Conservation (phyloP, 2,888 invertebrate genomes). For the Copidosoma aretas region DNA sequence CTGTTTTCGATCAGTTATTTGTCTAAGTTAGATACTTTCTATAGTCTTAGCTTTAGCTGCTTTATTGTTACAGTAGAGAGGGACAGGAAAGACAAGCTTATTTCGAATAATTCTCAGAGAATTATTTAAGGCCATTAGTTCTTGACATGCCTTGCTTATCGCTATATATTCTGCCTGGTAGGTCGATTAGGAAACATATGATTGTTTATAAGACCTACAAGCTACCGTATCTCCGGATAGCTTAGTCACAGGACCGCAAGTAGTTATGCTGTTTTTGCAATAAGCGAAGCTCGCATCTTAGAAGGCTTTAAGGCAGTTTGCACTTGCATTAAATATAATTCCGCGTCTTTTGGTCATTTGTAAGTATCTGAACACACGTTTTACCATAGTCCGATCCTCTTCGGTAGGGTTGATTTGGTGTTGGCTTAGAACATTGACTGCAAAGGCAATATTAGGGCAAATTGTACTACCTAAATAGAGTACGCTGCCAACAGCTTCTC, state of each 20-base stretch:
- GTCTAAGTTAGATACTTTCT: conserved; percentile 33
- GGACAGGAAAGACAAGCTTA: conserved; percentile 33
- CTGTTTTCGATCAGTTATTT: conserved; percentile 27
- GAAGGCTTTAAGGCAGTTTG: background rate
- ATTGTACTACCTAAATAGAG: background rate
- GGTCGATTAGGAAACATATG: conserved; percentile 29
- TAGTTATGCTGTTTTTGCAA: conserved; percentile 16
- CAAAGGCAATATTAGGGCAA: background rate
- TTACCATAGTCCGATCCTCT: background rate
- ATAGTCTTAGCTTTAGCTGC: conserved; percentile 30
- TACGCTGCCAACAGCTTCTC: background rate
- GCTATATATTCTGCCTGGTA: conserved; percentile 20
- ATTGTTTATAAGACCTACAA: conserved; percentile 28
- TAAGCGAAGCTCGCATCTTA: conserved; percentile 25
- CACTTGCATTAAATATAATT: background rate
- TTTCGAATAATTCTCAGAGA: conserved; percentile 35
- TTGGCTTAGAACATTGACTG: background rate
- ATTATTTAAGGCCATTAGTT: conserved; percentile 18
- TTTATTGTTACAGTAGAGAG: conserved; percentile 42
- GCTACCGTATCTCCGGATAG: conserved; percentile 1
- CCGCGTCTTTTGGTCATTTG: background rate
- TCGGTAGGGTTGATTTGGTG: background rate
- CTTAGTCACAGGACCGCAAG: conserved; percentile 15
- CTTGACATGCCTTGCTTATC: conserved; percentile 10
- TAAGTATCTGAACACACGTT: conserved; percentile 4